Evolutionary conservation across 2,797 vertebrate species (phyloP).

Genomic region (Mus minutoides): DNA sequence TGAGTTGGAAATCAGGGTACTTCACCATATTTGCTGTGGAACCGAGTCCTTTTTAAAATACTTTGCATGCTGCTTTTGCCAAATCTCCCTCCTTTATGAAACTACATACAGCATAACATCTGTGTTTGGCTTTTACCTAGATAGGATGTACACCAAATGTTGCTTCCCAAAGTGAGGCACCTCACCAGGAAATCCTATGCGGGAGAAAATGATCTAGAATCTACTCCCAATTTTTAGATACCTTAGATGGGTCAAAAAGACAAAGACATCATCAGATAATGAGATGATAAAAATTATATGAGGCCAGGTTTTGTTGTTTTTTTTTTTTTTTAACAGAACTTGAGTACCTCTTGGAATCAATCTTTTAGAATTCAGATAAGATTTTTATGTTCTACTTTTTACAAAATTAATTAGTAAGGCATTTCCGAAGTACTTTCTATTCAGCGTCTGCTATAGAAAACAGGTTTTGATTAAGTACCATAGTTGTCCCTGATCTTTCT

Average conservation of each 20-base stretch:
- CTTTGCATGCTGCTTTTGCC: neutral
- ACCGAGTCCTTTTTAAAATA: neutral
- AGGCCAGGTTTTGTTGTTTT: neutral
- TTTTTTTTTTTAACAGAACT: neutral
- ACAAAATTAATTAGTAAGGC: neutral
- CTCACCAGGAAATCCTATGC: neutral
- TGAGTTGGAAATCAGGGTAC: neutral
- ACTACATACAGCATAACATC: neutral
- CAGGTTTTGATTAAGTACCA: neutral
- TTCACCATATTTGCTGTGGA: neutral
- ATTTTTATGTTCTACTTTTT: neutral
- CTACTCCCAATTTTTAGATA: neutral
- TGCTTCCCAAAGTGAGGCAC: neutral
- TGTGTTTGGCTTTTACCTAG: neutral
- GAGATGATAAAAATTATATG: neutral
- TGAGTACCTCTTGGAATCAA: neutral
- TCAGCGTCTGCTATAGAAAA: neutral
- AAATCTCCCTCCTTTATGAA: neutral
- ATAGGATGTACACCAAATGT: neutral
- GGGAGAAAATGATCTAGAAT: neutral
- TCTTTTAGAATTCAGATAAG: neutral
- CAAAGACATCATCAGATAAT: neutral
- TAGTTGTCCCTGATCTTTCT: neutral
- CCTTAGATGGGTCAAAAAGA: neutral
- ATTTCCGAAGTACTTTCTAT: neutral